Percentiles rank a stretch among this genome's conserved stretches.
Conservation (phyloP, 1,140 invertebrate species). For the Pygmarrhopalites habei region DNA sequence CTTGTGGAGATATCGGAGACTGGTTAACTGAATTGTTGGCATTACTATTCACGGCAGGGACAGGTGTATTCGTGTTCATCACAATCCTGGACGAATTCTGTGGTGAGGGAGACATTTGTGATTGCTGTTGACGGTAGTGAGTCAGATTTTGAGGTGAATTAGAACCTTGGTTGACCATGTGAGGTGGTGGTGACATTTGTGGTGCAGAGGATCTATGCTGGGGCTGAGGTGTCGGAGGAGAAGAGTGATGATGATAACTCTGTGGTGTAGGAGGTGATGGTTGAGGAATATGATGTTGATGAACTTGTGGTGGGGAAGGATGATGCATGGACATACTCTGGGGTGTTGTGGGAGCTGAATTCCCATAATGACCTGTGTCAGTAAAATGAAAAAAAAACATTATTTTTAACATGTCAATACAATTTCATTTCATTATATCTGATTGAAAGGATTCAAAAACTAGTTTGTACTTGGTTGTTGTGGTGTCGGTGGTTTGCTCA, state of each 20-base stretch:
- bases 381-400: background rate
- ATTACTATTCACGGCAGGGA: background rate
- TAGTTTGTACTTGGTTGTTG: slow-evolving; percentile 23
- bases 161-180: slow-evolving; percentile 32
- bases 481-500: slow-evolving; percentile 25
- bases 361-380: slow-evolving; percentile 19
- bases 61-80: background rate
- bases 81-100: slow-evolving; percentile 42
- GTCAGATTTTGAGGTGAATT: slow-evolving; percentile 38
- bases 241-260: slow-evolving; percentile 37
- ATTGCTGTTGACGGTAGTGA: slow-evolving; percentile 48
- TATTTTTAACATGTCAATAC: background rate
- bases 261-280: slow-evolving; percentile 40
- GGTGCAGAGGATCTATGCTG: too few species aligned
- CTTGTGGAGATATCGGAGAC: slow-evolving; percentile 40
- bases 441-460: background rate
- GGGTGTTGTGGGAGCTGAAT: slow-evolving; percentile 22
- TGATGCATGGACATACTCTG: slow-evolving; percentile 35
- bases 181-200: slow-evolving; percentile 35
- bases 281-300: slow-evolving; percentile 25
- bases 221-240: slow-evolving; percentile 36
- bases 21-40: background rate
- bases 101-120: slow-evolving; percentile 37
- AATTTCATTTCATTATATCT: background rate
- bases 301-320: slow-evolving; percentile 41